Evolutionary conservation across 2,113 vertebrate species (phyloP).

Genomic region (Brachyistius frenatus): DNA sequence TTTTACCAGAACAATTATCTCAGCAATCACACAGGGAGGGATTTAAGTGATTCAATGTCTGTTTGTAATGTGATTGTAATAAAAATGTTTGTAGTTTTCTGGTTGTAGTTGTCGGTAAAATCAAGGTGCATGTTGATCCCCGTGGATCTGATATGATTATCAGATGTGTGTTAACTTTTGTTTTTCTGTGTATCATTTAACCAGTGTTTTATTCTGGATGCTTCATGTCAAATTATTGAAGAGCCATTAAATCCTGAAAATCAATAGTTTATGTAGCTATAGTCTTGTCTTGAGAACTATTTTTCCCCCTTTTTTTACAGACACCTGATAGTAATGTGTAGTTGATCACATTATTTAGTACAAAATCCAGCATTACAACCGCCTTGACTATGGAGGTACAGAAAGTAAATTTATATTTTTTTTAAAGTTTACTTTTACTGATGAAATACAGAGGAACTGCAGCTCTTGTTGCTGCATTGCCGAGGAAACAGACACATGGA

Average conservation of each 20-base stretch:
- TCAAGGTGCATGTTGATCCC: neutral
- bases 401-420: constrained; percentile 4
- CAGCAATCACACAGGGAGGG: neutral
- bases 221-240: no score
- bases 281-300: no score
- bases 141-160: no score
- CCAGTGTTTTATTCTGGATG: no score
- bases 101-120: neutral
- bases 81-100: neutral
- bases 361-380: neutral
- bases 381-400: neutral
- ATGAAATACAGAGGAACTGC: constrained; percentile 35
- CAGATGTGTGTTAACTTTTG: no score
- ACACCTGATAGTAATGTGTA: no score
- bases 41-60: neutral
- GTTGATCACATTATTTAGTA: no score
- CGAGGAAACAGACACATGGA: constrained; percentile 45
- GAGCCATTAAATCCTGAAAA: no score
- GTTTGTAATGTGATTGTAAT: neutral
- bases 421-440: constrained; percentile 23
- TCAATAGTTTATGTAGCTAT: no score
- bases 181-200: no score
- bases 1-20: neutral
- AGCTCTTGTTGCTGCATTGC: constrained; percentile 46
- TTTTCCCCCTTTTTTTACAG: no score